These are phyloP conservation scores for Rana temporaria DNA, from an alignment of 2,113 vertebrate species.

Conservation along the genomic window DNA sequence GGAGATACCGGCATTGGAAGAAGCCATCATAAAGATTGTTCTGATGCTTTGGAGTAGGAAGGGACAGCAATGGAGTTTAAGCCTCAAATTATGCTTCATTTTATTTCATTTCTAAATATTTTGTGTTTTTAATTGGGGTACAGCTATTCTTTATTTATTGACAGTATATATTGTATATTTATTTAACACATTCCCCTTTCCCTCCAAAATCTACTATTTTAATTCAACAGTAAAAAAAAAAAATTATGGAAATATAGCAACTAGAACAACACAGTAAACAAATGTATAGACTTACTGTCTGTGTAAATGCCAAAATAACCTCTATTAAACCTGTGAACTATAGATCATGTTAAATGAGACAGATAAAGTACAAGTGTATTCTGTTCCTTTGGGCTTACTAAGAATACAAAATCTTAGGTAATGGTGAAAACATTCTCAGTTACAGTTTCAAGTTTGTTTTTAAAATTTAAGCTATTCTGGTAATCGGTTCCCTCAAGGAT, in stretches of 20 bases:
- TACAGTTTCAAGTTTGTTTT: slow-evolving; percentile 21
- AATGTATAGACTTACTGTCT: not conserved
- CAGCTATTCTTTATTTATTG: no score
- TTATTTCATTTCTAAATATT: no score
- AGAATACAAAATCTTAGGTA: slow-evolving; percentile 12
- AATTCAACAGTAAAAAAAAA: no score
- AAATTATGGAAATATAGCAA: not conserved
- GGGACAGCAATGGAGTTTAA: no score
- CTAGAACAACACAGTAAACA: not conserved
- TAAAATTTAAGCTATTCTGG: slow-evolving; percentile 61
- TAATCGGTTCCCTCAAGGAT: slow-evolving; percentile 63
- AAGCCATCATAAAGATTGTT: no score
- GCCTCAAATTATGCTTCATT: no score
- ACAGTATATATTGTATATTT: no score
- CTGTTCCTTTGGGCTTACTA: slow-evolving; percentile 13
- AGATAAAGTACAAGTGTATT: not conserved
- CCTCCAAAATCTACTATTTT: no score
- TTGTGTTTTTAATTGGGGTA: no score
- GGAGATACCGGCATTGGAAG: no score
- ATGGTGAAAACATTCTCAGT: slow-evolving; percentile 15
- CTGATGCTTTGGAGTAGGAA: no score
- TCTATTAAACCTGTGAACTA: not conserved
- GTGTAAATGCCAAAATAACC: not conserved
- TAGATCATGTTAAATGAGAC: slow-evolving; percentile 25
- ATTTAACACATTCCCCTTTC: no score